Evolutionary conservation across 2,797 vertebrate genomes (phyloP), one percentile per base, ranked within the genome.

Genomic region (Melanotaenia nigrans): DNA sequence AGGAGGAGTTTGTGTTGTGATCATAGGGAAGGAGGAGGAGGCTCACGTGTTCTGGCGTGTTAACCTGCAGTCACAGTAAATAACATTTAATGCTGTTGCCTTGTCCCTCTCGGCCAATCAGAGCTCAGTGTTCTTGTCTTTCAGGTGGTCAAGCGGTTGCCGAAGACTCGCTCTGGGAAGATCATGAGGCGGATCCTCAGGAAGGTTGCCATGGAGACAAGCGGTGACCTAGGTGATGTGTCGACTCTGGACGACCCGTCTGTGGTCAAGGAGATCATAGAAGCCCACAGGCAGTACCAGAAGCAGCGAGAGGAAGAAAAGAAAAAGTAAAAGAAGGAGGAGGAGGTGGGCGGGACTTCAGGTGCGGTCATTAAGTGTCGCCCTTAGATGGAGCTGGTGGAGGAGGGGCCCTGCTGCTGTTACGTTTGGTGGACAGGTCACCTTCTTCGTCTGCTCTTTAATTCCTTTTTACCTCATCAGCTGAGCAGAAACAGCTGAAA

Each of bases 131-230:
- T 35, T 60, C 49, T 49, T 65, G 5, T 60, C 32, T 71, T 6
- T 61, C 85, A 97, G 97, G 92, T 97, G 70, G 96, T 98, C 57
- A 96, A 95, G 75, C 93, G 96, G 54, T 95, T 98, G 68, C 97
- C 97, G 0, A 98, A 98, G 93, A 98, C 97, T 2, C 95, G 96
- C 35, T 98, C 97, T 0, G 97, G 97, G 51, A 98, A 98, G 87
- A 96, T 97, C 78, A 95, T 98, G 97, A 94, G 97, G 74, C 92
- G 97, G 59, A 93, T 98, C 57, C 93, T 98, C 61, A 94, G 93
- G 80, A 97, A 96, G 87, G 92, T 98, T 4, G 89, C 95, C 72
- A 92, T 77, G 16, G 92, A 90, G 2, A 73, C 90, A 1, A 78
- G 79, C 1, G 71, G 81, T 4, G 92, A 94, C 75, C 92, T 97